phyloP scores from a whole-genome alignment of 1,140 invertebrate species.

The Brachionus rotundiformis region DNA sequence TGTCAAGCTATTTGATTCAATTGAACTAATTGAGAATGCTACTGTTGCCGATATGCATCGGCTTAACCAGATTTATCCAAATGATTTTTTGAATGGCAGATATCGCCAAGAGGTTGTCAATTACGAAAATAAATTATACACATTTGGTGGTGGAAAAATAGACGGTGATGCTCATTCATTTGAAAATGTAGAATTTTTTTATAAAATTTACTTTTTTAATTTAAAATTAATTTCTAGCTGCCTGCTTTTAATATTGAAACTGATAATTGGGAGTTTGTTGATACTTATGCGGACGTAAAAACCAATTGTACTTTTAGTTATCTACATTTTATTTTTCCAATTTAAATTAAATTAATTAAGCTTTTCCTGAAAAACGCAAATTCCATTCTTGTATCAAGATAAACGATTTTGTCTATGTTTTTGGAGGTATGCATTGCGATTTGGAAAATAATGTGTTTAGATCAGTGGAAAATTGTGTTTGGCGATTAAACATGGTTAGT shows the following conservation, averaged over 20 bases:
- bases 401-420: conserved; percentile 1
- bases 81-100: conserved; percentile 13
- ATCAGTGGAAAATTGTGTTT: conserved; percentile 31
- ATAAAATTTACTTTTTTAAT: too few species aligned
- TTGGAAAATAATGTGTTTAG: background rate
- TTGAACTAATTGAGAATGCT: conserved; percentile 15
- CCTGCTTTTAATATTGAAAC: conserved; percentile 51
- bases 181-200: conserved; percentile 15
- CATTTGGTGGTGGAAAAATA: conserved; percentile 49
- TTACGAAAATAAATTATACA: conserved; percentile 34
- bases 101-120: conserved; percentile 38
- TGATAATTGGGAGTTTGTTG: conserved; percentile 37
- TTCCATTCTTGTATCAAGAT: conserved; percentile 39
- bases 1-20: conserved; percentile 18
- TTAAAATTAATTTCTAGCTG: conserved; percentile 17
- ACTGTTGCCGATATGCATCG: background rate
- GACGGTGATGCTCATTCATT: conserved; percentile 30
- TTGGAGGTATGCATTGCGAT: conserved; percentile 43
- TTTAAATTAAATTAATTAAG: background rate
- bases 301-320: background rate
- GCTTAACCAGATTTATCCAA: background rate
- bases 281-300: background rate
- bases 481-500: conserved; percentile 21
- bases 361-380: conserved; percentile 39
- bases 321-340: background rate